These are phyloP conservation scores for Apocrypta bakeri DNA, from an alignment of 1,140 invertebrate species.

Conservation along the genomic window DNA sequence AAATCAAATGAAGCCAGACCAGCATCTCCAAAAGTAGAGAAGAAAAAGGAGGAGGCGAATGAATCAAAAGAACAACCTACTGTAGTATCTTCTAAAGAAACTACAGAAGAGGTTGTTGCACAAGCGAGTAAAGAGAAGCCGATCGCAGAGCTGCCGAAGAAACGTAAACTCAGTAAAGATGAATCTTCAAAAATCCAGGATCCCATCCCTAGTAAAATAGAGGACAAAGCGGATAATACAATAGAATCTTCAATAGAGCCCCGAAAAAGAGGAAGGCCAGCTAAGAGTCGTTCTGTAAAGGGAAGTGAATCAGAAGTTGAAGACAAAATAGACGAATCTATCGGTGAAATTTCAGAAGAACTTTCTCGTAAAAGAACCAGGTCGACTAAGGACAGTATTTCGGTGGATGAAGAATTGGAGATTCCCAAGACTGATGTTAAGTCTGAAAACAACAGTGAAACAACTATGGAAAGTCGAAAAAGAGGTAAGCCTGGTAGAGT, in stretches of 20 bases:
- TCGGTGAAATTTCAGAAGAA: too few relatives aligned
- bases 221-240: not conserved
- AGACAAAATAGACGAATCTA: not conserved
- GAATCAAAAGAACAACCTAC: not conserved
- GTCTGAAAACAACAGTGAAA: not conserved
- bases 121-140: not conserved
- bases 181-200: not conserved
- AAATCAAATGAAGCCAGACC: not conserved
- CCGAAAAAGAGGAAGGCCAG: too few relatives aligned
- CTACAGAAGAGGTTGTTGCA: not conserved
- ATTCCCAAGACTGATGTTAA: not conserved
- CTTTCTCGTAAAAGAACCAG: too few relatives aligned
- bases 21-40: not conserved
- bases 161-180: not conserved
- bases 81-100: not conserved
- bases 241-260: not conserved
- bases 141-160: not conserved
- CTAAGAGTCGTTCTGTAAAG: not conserved
- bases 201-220: not conserved
- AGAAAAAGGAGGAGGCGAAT: not conserved
- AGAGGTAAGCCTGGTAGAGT: slow-evolving; percentile 28
- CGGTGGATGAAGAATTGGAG: not conserved
- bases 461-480: not conserved
- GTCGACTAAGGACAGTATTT: not conserved
- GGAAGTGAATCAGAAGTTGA: not conserved